Conservation (phyloP, 1,140 invertebrate genomes). For the Onthophagus taurus region DNA sequence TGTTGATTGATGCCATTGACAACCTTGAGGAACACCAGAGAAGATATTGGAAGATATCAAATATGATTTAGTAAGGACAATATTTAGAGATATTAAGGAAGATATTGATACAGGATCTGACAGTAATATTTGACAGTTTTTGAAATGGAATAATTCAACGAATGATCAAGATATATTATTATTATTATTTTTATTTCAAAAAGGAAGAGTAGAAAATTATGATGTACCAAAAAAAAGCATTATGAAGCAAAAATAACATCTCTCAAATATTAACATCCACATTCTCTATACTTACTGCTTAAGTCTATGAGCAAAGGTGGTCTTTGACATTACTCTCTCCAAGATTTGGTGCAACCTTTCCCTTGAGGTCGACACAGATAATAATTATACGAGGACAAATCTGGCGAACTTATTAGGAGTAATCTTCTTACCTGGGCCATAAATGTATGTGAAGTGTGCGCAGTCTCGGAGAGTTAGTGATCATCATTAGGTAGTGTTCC, state of each 20-base stretch:
- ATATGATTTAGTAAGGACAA: too few species aligned
- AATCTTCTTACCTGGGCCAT: neutral
- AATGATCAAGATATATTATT: neutral
- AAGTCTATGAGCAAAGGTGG: too few species aligned
- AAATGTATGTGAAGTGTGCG: slow-evolving; percentile 1
- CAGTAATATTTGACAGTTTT: too few species aligned
- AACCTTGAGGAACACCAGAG: too few species aligned
- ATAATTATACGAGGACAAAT: neutral
- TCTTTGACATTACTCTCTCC: too few species aligned
- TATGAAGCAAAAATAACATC: too few species aligned
- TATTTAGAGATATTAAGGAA: too few species aligned
- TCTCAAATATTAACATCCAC: too few species aligned
- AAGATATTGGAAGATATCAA: too few species aligned
- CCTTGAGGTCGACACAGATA: neutral
- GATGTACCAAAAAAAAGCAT: neutral
- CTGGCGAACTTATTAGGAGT: neutral
- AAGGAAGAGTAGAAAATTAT: neutral
- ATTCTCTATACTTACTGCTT: too few species aligned
- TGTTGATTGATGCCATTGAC: too few species aligned
- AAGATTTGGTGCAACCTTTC: neutral
- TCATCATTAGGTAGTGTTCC: neutral
- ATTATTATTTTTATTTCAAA: neutral
- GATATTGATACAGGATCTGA: too few species aligned
- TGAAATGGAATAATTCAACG: slow-evolving; percentile 1
- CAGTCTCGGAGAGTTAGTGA: neutral